These are phyloP conservation scores for Epistrophella euchroma DNA, from an alignment of 2,888 invertebrate genomes.

Conservation along the genomic window DNA sequence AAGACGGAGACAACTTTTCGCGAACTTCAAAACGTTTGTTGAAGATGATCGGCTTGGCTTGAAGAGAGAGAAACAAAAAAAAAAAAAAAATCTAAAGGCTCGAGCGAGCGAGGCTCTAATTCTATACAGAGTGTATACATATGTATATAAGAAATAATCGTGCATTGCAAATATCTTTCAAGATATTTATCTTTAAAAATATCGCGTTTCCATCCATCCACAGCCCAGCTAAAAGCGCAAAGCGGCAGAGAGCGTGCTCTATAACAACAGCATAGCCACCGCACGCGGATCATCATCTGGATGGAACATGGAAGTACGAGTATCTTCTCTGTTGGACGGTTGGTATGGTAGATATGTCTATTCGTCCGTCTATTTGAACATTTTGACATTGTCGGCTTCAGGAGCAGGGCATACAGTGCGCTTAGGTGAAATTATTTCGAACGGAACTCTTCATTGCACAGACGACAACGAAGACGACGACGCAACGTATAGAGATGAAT, in stretches of 20 bases:
- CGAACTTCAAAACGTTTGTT: slow-evolving; percentile 51
- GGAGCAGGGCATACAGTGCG: slow-evolving; percentile 30
- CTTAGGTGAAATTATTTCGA: slow-evolving; percentile 69
- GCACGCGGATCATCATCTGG: slow-evolving; percentile 44
- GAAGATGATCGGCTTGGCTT: neutral
- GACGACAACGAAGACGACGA: slow-evolving; percentile 1
- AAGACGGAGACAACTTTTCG: slow-evolving; percentile 55
- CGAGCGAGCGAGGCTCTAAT: slow-evolving; percentile 40
- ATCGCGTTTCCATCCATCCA: slow-evolving; percentile 65
- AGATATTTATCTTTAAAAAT: slow-evolving; percentile 74
- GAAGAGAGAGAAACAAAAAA: neutral
- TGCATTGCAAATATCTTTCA: slow-evolving; percentile 74
- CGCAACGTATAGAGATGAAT: slow-evolving; percentile 35
- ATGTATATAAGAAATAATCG: slow-evolving; percentile 59
- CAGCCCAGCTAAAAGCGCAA: neutral
- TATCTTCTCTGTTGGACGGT: neutral
- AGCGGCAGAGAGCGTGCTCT: slow-evolving; percentile 3
- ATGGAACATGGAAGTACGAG: too few species aligned
- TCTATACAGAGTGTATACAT: neutral
- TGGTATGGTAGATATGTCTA: slow-evolving; percentile 21
- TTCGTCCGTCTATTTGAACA: slow-evolving; percentile 11
- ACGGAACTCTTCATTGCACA: slow-evolving; percentile 57
- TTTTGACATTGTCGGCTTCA: slow-evolving; percentile 28
- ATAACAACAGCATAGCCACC: slow-evolving; percentile 22
- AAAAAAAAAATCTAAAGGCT: slow-evolving; percentile 13